Base-by-base conservation (phyloP, 2,797 vertebrate species). In the Falco naumanni region DNA sequence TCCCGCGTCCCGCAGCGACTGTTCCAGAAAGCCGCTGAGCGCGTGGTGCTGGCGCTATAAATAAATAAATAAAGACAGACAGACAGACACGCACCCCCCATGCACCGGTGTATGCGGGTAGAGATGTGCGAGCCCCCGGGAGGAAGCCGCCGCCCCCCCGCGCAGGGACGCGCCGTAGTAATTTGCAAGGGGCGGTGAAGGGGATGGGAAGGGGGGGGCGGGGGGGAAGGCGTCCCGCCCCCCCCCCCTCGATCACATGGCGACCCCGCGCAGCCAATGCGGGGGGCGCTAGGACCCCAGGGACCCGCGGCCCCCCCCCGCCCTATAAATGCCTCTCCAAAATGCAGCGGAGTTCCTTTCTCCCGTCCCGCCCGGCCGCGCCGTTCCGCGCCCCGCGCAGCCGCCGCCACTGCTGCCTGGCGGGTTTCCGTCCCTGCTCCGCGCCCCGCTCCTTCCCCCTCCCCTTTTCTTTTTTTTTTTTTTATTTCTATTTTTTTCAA, bases 241-340 rank as follows among this genome's bases (percentile, higher is more conserved):
- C 80, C 37, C 37, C 37, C 37, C 10, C 89, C 96, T 98, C 97
- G 96, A 97, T 98, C 98, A 98, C 98, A 98, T 98, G 98, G 96
- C 97, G 97, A 96, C 94, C 90, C 95, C 95, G 87, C 70, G 96
- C 98, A 98, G 97, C 99, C 99, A 99, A 99, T 99, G 98, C 97
- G 97, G 94, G 97, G 97, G 93, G 94, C 95, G 96, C 93, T 98
- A 97, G 98, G 98, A 98, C 98, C 98, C 97, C 96, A 98, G 97
- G 97, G 98, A 97, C 98, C 98, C 98, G 98, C 96, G 97, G 98
- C 84, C 98, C 98, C 98, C 97, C 95, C 97, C 97, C 79, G 96
- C 97, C 97, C 98, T 99, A 99, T 99, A 99, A 99, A 99, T 98
- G 98, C 97, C 69, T 98, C 98, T 97, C 97, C 97, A 98, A 98